Evolutionary conservation across 1,140 invertebrate genomes (phyloP).

Genomic region (Brachystomella parvula): DNA sequence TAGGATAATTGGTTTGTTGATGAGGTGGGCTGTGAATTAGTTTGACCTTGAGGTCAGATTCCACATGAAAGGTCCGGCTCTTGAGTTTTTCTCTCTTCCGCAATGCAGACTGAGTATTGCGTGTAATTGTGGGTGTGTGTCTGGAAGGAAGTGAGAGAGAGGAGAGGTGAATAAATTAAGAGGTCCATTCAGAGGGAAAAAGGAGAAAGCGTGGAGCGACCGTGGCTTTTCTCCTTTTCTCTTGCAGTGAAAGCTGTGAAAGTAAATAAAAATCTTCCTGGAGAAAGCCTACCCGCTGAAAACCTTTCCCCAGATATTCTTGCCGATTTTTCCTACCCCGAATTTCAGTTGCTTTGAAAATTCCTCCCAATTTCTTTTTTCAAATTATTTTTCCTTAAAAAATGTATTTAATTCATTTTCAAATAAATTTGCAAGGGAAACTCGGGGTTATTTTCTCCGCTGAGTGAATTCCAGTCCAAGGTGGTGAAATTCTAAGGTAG

Average conservation of each 20-base stretch:
- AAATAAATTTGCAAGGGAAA: too few species aligned
- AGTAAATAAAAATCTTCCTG: too few species aligned
- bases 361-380: too few species aligned
- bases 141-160: constrained; percentile 2
- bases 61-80: background rate
- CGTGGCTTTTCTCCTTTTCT: background rate
- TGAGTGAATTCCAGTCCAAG: too few species aligned
- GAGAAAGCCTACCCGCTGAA: too few species aligned
- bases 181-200: background rate
- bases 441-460: too few species aligned
- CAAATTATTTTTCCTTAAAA: too few species aligned
- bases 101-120: constrained; percentile 10
- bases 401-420: too few species aligned
- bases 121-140: constrained; percentile 8
- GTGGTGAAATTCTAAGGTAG: background rate
- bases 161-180: constrained; percentile 11
- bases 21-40: background rate
- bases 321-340: too few species aligned
- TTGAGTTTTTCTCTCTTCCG: constrained; percentile 6
- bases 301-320: too few species aligned
- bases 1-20: background rate
- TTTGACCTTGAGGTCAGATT: background rate
- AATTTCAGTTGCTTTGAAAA: too few species aligned
- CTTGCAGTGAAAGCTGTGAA: too few species aligned
- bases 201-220: background rate